These are phyloP conservation scores for Chelonoidis abingdonii DNA, from an alignment of 2,113 vertebrate genomes.

Conservation along the genomic window DNA sequence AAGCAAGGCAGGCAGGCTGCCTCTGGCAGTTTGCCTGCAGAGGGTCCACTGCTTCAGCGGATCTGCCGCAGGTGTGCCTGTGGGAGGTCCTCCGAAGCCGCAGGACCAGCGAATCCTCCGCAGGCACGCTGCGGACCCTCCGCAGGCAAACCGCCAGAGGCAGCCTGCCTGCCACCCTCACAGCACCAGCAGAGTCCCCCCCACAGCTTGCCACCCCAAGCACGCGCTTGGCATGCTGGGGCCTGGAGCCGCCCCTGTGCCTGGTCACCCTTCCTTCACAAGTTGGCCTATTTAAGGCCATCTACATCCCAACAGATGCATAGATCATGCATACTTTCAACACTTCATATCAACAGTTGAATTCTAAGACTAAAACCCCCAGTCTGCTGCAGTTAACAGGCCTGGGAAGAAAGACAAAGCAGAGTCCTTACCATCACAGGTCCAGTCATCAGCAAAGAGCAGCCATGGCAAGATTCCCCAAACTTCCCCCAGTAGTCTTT, in stretches of 20 bases:
- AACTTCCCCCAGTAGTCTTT: slow-evolving; percentile 96
- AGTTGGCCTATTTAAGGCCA: background rate
- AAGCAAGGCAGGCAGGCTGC: no score
- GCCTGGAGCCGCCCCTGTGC: background rate
- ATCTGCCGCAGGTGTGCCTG: no score
- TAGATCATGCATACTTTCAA: background rate
- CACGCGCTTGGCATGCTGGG: no score
- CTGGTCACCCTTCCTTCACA: background rate
- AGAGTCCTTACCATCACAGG: slow-evolving; percentile 89
- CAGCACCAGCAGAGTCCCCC: no score
- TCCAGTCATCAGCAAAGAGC: slow-evolving; percentile 96
- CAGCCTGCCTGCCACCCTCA: no score
- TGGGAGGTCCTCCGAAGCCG: no score
- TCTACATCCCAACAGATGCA: background rate
- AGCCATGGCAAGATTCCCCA: slow-evolving; percentile 94
- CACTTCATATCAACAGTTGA: background rate
- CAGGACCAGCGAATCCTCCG: no score
- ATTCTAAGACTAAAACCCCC: background rate
- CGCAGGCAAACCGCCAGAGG: no score
- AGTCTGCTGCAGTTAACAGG: background rate
- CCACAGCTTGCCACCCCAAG: no score
- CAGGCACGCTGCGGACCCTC: no score
- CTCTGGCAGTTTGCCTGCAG: no score
- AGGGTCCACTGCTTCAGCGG: no score
- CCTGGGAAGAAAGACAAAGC: background rate